These are phyloP conservation scores for Seriola rivoliana DNA, from an alignment of 2,113 vertebrate species.

Conservation along the genomic window DNA sequence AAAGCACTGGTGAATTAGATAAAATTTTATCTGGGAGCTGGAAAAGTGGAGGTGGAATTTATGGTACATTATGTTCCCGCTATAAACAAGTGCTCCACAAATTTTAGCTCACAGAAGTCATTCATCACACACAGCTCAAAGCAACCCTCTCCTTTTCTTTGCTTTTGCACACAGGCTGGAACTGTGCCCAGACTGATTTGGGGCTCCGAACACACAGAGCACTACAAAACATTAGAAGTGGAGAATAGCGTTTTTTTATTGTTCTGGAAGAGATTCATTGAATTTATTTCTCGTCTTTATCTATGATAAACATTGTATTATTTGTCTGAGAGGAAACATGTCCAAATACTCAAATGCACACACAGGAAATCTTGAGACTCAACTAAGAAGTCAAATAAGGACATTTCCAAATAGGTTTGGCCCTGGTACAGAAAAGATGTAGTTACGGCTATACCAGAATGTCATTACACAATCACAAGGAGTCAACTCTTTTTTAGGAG, in stretches of 20 bases:
- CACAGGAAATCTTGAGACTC: constrained; percentile 10
- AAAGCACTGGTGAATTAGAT: constrained; percentile 76
- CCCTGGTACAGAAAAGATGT: not conserved
- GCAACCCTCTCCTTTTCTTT: constrained; percentile 47
- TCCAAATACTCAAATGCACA: constrained; percentile 23
- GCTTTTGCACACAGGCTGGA: constrained; percentile 53
- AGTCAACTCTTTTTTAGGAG: too few species aligned
- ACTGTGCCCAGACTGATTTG: constrained; percentile 62
- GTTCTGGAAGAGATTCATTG: constrained; percentile 39
- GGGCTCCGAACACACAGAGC: constrained; percentile 32
- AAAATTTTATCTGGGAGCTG: constrained; percentile 76
- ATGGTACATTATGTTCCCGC: constrained; percentile 79
- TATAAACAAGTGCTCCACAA: constrained; percentile 76
- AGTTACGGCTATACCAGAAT: not conserved
- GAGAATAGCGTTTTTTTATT: constrained; percentile 45
- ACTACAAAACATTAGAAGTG: constrained; percentile 11
- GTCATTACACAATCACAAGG: too few species aligned
- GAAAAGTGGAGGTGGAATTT: constrained; percentile 78
- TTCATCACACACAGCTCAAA: constrained; percentile 73
- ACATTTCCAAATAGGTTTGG: not conserved
- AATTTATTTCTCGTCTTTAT: constrained; percentile 56
- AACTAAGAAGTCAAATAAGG: constrained; percentile 33
- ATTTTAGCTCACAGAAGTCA: constrained; percentile 71
- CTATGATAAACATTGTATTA: constrained; percentile 62
- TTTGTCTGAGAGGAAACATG: constrained; percentile 32